phyloP scores from a whole-genome alignment of 2,113 vertebrate genomes.

The Rostratula benghalensis region DNA sequence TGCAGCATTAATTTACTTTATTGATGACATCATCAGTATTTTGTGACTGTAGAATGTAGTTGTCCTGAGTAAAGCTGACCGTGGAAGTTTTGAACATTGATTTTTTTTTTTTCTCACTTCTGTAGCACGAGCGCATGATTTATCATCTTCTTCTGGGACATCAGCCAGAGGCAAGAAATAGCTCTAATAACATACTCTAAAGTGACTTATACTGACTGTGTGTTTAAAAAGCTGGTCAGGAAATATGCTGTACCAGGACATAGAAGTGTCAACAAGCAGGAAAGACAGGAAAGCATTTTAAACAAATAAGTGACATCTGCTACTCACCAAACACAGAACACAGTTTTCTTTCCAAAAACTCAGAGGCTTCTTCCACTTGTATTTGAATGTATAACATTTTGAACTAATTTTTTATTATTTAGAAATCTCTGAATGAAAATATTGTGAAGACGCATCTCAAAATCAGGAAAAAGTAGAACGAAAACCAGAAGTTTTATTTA shows the following conservation, averaged over 20 bases:
- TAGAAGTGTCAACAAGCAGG: neutral
- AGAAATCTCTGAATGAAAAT: neutral
- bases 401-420: neutral
- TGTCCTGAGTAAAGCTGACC: constrained; percentile 48
- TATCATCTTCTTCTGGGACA: constrained; percentile 26
- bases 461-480: neutral
- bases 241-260: neutral
- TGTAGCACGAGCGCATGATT: neutral
- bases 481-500: neutral
- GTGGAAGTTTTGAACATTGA: constrained; percentile 31
- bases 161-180: neutral
- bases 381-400: neutral
- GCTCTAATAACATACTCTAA: neutral
- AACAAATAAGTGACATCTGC: neutral
- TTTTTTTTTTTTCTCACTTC: neutral
- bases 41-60: constrained; percentile 4
- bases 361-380: neutral
- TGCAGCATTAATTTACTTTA: neutral
- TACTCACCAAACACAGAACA: neutral
- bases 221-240: neutral
- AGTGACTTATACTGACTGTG: neutral
- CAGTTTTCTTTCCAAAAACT: neutral
- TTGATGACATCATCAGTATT: constrained; percentile 37
- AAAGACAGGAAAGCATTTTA: neutral
- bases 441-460: neutral